These are phyloP conservation scores for Aplochiton taeniatus DNA, from an alignment of 2,797 vertebrate species.

Conservation along the genomic window DNA sequence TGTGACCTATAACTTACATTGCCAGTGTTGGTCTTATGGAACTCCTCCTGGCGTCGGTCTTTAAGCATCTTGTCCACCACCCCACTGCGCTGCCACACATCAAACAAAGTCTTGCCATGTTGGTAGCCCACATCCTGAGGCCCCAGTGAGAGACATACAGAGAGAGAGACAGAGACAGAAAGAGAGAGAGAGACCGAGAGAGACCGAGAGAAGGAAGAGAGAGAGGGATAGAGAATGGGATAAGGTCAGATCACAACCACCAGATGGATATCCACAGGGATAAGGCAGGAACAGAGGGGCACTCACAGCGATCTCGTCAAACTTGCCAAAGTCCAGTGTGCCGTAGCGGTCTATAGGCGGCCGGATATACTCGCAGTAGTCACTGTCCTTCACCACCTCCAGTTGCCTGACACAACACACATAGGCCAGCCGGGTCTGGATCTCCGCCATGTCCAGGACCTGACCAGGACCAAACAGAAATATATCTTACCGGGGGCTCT, in stretches of 20 bases:
- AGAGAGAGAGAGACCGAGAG: not conserved
- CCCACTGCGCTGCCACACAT: slow-evolving; percentile 85
- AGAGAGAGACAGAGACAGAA: not conserved
- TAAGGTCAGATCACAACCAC: not conserved
- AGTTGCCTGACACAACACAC: slow-evolving; percentile 95
- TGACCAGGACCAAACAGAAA: slow-evolving; percentile 38
- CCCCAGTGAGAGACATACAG: not conserved
- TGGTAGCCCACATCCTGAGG: slow-evolving; percentile 90
- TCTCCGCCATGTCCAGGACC: slow-evolving; percentile 97
- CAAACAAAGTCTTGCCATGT: slow-evolving; percentile 89
- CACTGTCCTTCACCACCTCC: slow-evolving; percentile 86
- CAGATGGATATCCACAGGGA: slow-evolving; percentile 12
- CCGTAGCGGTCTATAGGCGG: slow-evolving; percentile 89
- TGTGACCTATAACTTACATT: slow-evolving; percentile 74
- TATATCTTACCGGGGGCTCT: not conserved
- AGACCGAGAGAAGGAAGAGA: not conserved
- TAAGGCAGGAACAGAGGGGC: not conserved
- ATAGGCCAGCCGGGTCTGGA: slow-evolving; percentile 91
- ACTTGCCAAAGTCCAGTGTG: slow-evolving; percentile 92
- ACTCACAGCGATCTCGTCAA: slow-evolving; percentile 92
- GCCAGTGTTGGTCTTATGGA: slow-evolving; percentile 80
- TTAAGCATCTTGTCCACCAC: slow-evolving; percentile 90
- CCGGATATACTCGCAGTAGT: slow-evolving; percentile 94
- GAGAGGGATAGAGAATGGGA: not conserved
- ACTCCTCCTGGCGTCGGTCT: slow-evolving; percentile 85